Conservation (phyloP, 2,797 vertebrate species). For the Galago senegalensis region DNA sequence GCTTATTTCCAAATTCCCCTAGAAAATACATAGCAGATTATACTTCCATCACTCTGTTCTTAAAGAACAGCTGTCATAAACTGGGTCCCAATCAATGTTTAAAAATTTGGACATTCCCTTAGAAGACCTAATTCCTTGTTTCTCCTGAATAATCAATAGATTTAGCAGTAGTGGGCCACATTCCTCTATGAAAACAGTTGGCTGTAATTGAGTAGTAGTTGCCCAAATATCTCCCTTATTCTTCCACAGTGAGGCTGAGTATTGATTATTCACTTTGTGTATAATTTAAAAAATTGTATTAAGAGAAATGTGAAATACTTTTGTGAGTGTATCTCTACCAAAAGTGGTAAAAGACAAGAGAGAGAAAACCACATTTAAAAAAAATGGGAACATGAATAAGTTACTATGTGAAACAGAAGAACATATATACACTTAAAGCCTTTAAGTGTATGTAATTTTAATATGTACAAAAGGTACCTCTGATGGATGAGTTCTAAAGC, state of each 20-base stretch:
- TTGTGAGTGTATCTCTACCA: background rate
- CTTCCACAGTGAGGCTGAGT: background rate
- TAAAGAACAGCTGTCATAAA: background rate
- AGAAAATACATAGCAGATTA: conserved; percentile 50
- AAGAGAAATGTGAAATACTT: conserved; percentile 48
- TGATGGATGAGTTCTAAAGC: background rate
- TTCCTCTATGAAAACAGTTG: background rate
- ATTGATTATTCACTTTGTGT: background rate
- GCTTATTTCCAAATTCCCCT: conserved; percentile 4
- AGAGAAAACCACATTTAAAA: background rate
- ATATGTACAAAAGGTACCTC: background rate
- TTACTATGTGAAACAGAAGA: background rate
- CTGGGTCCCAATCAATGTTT: background rate
- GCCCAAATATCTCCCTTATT: background rate
- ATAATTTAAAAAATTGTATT: background rate
- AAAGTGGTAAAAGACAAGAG: background rate
- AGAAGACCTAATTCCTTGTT: background rate
- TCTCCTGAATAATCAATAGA: conserved; percentile 3
- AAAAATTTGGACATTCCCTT: background rate
- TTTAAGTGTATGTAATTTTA: background rate
- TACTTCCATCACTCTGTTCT: background rate
- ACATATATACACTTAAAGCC: background rate
- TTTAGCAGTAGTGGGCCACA: background rate
- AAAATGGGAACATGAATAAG: background rate
- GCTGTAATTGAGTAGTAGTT: background rate